Conservation (phyloP, 1,140 invertebrate genomes). For the Acromyrmex charruanus region DNA sequence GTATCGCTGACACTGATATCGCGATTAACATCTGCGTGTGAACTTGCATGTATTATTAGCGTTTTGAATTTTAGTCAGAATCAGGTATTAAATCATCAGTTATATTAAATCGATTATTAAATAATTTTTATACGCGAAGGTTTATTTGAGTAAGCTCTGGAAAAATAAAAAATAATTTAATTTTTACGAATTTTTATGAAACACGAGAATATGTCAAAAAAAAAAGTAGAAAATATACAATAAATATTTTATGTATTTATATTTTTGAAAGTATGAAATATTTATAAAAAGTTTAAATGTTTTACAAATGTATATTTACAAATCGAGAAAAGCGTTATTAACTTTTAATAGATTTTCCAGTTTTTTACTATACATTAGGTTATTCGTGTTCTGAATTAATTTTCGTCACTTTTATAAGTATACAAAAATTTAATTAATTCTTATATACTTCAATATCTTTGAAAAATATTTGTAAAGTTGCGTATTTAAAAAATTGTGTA, state of each 20-base stretch:
- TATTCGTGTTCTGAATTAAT: too few relatives aligned
- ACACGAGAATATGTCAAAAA: background rate
- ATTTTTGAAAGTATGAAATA: background rate
- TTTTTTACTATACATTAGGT: too few relatives aligned
- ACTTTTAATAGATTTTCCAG: too few relatives aligned
- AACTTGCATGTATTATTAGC: background rate
- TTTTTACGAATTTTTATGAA: background rate
- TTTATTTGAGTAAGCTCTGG: too few relatives aligned
- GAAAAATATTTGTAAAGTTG: too few relatives aligned
- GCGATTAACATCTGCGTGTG: background rate
- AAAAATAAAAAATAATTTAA: background rate
- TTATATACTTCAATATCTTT: too few relatives aligned
- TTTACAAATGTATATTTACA: background rate
- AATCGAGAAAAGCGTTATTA: background rate
- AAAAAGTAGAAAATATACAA: background rate
- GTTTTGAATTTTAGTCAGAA: background rate
- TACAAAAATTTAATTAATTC: too few relatives aligned
- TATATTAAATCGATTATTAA: background rate
- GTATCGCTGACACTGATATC: background rate
- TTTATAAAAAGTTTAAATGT: conserved; percentile 1
- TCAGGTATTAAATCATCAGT: background rate
- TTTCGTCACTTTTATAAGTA: too few relatives aligned
- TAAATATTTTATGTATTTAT: background rate
- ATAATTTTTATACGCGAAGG: background rate
- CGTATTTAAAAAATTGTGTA: too few relatives aligned